A percentile compares a stretch with the other conserved stretches of the same genome.
phyloP scores from a whole-genome alignment of 2,113 vertebrate genomes.

The Pogona vitticeps region DNA sequence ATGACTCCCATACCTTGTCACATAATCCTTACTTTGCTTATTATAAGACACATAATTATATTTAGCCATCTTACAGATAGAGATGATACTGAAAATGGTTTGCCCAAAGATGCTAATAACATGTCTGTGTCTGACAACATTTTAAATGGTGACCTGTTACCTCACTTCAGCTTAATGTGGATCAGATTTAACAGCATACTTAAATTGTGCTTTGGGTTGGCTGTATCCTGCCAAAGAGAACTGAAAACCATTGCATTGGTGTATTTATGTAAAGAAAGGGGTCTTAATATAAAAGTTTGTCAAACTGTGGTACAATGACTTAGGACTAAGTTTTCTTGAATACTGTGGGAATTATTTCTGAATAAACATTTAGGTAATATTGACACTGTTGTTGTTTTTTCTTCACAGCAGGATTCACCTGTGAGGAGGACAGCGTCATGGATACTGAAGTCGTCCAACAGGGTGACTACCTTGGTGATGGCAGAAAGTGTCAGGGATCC shows the following conservation, averaged over 20 bases:
- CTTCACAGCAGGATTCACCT: conserved; percentile 41
- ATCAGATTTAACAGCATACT: background rate
- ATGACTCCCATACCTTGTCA: too few species aligned
- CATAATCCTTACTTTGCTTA: too few species aligned
- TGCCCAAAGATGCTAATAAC: too few species aligned
- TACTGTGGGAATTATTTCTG: background rate
- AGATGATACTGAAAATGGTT: background rate
- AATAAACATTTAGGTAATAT: background rate
- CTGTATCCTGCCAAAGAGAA: background rate
- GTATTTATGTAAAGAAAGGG: background rate
- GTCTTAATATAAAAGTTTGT: too few species aligned
- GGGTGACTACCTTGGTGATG: too few species aligned
- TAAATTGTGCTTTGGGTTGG: background rate
- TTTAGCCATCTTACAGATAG: too few species aligned
- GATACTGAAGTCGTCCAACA: too few species aligned
- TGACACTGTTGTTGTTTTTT: background rate
- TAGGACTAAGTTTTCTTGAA: background rate
- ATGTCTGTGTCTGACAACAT: background rate
- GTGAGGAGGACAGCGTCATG: too few species aligned
- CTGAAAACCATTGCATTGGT: background rate
- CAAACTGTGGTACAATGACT: background rate
- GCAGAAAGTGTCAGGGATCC: too few species aligned
- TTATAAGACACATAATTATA: too few species aligned
- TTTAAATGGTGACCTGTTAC: background rate
- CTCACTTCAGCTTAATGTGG: background rate